phyloP scores from a whole-genome alignment of 1,140 invertebrate genomes.

The Saccostrea echinata region DNA sequence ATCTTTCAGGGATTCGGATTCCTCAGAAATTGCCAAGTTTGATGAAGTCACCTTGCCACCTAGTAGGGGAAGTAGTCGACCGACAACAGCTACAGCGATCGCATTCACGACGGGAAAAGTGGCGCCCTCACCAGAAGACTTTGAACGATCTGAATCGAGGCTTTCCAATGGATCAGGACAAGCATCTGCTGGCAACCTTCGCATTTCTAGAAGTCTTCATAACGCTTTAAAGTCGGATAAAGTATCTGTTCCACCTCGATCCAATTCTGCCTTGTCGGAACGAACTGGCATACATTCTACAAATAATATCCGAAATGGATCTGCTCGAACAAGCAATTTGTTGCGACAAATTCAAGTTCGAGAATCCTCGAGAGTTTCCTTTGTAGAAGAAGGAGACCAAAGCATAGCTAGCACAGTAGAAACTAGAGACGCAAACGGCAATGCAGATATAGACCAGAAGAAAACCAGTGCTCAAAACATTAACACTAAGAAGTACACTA shows the following conservation, averaged over 20 bases:
- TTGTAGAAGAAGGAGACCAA: neutral
- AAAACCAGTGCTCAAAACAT: slow-evolving; percentile 42
- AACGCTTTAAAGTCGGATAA: neutral
- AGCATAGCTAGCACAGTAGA: neutral
- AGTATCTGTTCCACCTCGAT: neutral
- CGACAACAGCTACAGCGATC: neutral
- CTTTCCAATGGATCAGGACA: neutral
- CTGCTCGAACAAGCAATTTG: neutral
- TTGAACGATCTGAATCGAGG: neutral
- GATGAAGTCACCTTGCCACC: slow-evolving; percentile 19
- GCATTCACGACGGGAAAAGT: neutral
- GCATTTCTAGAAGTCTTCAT: slow-evolving; percentile 23
- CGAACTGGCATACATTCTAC: neutral
- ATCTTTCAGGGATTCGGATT: neutral
- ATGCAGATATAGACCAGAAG: slow-evolving; percentile 46
- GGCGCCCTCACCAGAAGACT: neutral
- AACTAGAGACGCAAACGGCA: slow-evolving; percentile 47
- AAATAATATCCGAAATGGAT: neutral
- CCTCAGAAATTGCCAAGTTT: slow-evolving; percentile 11
- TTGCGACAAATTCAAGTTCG: neutral
- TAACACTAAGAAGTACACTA: slow-evolving; percentile 52
- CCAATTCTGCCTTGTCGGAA: neutral
- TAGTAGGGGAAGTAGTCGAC: slow-evolving; percentile 17
- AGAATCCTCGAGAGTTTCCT: slow-evolving; percentile 8
- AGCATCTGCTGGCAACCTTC: neutral